Evolutionary conservation across 2,797 vertebrate species (phyloP).

Genomic region (Setipinna tenuifilis): DNA sequence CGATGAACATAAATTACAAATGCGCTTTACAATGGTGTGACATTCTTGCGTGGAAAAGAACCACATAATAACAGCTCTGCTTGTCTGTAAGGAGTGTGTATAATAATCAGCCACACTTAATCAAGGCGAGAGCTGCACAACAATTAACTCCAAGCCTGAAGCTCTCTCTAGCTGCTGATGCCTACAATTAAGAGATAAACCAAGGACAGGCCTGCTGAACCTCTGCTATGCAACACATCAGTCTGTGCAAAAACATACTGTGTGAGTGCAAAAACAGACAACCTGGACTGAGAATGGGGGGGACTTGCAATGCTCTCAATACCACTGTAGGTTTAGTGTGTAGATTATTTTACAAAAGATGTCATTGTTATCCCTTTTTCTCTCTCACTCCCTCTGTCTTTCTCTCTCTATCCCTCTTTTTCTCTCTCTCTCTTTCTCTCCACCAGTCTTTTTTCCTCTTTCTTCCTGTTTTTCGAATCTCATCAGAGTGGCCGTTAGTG

Average conservation of each 20-base stretch:
- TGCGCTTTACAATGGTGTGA: background rate
- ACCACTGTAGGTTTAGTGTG: constrained; percentile 15
- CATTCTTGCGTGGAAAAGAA: constrained; percentile 22
- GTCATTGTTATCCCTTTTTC: constrained; percentile 53
- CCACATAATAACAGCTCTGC: constrained; percentile 30
- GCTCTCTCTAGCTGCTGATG: background rate
- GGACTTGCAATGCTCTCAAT: background rate
- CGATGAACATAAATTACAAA: constrained; percentile 35
- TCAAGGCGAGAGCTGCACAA: constrained; percentile 1
- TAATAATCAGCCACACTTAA: constrained; percentile 40
- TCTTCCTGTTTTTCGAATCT: constrained; percentile 12
- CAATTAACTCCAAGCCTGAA: constrained; percentile 34
- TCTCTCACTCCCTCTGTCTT: too few species aligned
- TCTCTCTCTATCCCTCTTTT: background rate
- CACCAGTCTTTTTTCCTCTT: background rate
- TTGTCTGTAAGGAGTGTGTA: background rate
- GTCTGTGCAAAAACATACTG: background rate
- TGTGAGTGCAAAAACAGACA: background rate
- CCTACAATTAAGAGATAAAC: constrained; percentile 29
- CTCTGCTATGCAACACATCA: background rate
- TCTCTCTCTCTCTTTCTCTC: constrained; percentile 42
- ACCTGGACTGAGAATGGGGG: background rate
- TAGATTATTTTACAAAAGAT: constrained; percentile 26
- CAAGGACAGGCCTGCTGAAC: background rate
- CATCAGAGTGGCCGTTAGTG: constrained; percentile 19